Conservation (phyloP, 2,113 vertebrate species). For the Callipepla californica region DNA sequence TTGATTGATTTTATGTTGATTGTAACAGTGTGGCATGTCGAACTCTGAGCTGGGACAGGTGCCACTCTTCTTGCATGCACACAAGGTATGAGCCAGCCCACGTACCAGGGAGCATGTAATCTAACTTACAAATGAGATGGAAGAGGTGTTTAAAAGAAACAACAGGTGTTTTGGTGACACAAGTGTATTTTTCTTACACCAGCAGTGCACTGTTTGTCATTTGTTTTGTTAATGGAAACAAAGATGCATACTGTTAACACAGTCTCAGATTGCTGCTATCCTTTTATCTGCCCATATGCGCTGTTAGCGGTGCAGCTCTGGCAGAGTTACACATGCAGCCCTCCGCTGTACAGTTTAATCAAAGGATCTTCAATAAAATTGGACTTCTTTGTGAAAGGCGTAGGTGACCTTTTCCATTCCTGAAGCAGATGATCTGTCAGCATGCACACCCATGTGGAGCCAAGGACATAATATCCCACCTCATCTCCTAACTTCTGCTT, state of each 20-base stretch:
- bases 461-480: not conserved
- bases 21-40: not conserved
- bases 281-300: not conserved
- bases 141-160: conserved; percentile 52
- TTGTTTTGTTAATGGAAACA: conserved; percentile 59
- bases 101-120: not conserved
- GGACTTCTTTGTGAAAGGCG: not conserved
- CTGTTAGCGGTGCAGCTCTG: not conserved
- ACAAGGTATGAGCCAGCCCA: not conserved
- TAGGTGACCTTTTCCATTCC: not conserved
- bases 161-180: conserved; percentile 45
- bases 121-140: not conserved
- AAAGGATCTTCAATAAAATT: not conserved
- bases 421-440: not conserved
- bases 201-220: not conserved
- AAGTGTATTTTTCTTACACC: conserved; percentile 10
- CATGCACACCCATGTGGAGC: not conserved
- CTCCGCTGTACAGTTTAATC: not conserved
- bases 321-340: not conserved
- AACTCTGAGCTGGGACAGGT: not conserved
- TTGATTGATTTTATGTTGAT: not conserved
- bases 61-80: not conserved
- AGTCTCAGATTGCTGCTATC: conserved; percentile 7
- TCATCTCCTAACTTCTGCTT: not conserved
- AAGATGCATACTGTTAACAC: conserved; percentile 19